Evolutionary conservation across 1,140 invertebrate genomes (phyloP).

Genomic region (Rhynchophorus ferrugineus): DNA sequence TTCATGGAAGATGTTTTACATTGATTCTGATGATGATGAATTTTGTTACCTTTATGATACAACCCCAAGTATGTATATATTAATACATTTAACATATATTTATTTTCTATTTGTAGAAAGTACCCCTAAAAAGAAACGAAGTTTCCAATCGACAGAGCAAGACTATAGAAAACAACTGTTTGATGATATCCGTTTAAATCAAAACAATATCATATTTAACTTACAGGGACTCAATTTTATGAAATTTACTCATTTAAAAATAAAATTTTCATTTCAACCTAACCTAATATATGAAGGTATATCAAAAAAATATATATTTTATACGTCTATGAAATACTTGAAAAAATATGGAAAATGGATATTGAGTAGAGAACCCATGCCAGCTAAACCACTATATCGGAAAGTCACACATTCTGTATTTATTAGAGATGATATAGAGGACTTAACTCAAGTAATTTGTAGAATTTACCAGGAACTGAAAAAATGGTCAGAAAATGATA

Average conservation of each 20-base stretch:
- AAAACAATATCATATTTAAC: too few relatives aligned
- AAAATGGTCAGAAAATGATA: slow-evolving; percentile 13
- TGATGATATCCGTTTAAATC: too few relatives aligned
- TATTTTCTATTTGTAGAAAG: too few relatives aligned
- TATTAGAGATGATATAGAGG: slow-evolving; percentile 12
- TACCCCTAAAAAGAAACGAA: too few relatives aligned
- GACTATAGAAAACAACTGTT: too few relatives aligned
- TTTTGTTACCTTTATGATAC: too few relatives aligned
- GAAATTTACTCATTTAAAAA: slow-evolving; percentile 11
- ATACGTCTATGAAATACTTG: slow-evolving; percentile 12
- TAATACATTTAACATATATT: too few relatives aligned
- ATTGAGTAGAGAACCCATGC: slow-evolving; percentile 18
- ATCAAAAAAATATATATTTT: slow-evolving; percentile 9
- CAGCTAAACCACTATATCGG: neutral
- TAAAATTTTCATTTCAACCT: slow-evolving; percentile 19
- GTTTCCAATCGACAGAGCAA: too few relatives aligned
- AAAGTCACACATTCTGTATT: slow-evolving; percentile 3
- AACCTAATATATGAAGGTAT: slow-evolving; percentile 4
- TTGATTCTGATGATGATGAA: too few relatives aligned
- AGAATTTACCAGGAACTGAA: slow-evolving; percentile 8
- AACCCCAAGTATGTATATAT: too few relatives aligned
- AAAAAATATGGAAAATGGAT: slow-evolving; percentile 16
- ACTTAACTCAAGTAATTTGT: neutral
- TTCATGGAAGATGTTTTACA: too few relatives aligned
- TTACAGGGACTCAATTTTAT: slow-evolving; percentile 10